Evolutionary conservation across 2,113 vertebrate genomes (phyloP).

Genomic region (Oncorhynchus gorbuscha): DNA sequence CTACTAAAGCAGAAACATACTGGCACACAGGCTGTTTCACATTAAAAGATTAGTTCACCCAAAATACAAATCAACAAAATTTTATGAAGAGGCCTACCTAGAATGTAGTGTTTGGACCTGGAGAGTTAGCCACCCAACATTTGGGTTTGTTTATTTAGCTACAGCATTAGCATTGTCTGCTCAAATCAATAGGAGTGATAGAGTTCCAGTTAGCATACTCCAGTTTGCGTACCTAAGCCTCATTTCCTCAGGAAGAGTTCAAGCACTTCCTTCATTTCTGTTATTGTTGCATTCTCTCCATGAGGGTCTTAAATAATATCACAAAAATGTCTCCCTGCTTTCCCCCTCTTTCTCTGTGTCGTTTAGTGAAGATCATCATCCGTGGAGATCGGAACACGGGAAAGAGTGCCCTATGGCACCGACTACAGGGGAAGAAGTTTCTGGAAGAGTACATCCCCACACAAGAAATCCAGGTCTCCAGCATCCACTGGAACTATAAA

Average conservation of each 20-base stretch:
- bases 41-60: too few species aligned
- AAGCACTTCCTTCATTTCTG: neutral
- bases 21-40: too few species aligned
- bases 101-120: too few species aligned
- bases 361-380: slow-evolving; percentile 88
- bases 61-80: too few species aligned
- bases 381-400: slow-evolving; percentile 88
- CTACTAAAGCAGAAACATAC: too few species aligned
- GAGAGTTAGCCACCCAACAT: too few species aligned
- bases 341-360: slow-evolving; percentile 1
- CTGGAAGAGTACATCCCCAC: slow-evolving; percentile 87
- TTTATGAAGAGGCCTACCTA: too few species aligned
- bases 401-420: slow-evolving; percentile 85
- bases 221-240: neutral
- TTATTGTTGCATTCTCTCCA: neutral
- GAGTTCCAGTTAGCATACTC: neutral
- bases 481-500: slow-evolving; percentile 92
- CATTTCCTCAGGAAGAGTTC: neutral
- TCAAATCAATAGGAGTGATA: neutral
- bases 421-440: slow-evolving; percentile 84
- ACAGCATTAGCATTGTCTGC: too few species aligned
- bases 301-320: neutral
- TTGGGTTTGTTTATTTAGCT: too few species aligned
- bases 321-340: neutral
- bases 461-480: slow-evolving; percentile 90